Conservation (phyloP, 2,113 vertebrate species). For the Macheiramphus alcinus region DNA sequence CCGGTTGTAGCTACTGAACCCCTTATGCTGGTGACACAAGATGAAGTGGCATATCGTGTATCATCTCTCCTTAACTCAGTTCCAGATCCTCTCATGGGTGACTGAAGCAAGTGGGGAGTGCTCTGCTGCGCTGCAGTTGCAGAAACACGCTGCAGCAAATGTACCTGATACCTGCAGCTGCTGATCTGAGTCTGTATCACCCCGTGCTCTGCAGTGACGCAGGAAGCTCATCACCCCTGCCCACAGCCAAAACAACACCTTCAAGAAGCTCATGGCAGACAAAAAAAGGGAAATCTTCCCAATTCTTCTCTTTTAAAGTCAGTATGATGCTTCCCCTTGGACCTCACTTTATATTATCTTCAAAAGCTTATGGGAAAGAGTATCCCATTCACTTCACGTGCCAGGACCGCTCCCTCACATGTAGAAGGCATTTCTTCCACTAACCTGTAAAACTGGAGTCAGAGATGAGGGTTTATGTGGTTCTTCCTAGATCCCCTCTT, state of each 20-base stretch:
- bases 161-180: background rate
- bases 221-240: background rate
- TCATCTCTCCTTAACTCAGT: background rate
- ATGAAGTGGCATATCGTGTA: background rate
- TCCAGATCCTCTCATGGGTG: background rate
- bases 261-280: background rate
- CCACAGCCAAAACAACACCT: background rate
- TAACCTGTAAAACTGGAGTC: background rate
- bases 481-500: background rate
- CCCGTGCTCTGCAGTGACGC: background rate
- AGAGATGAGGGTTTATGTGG: background rate
- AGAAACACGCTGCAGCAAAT: background rate
- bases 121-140: background rate
- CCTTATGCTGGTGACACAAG: background rate
- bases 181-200: background rate
- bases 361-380: background rate
- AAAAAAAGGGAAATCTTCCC: background rate
- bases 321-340: background rate
- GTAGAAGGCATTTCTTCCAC: background rate
- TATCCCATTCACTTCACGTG: background rate
- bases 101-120: background rate
- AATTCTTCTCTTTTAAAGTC: background rate
- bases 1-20: background rate
- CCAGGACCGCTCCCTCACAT: background rate
- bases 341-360: background rate